Evolutionary conservation across 64 coral and sea anemone genomes (phyloP), one percentile per base, ranked within the genome.

Genomic region (Catalaphyllia jardinei): DNA sequence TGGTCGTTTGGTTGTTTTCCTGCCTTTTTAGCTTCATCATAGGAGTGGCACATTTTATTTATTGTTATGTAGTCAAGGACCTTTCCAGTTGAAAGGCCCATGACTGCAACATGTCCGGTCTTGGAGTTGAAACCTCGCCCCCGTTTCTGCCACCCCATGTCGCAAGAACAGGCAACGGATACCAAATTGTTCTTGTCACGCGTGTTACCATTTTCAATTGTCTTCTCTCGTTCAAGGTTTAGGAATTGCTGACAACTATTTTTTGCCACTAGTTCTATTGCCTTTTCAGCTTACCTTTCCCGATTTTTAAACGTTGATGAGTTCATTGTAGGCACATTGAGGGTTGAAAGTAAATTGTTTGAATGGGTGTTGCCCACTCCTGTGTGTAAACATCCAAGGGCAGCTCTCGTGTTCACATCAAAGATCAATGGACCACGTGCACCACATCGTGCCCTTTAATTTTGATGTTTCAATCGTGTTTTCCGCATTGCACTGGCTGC

Each of bases 131-230:
- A 85, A 0, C 84, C 25, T n/a, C n/a, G n/a, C n/a, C n/a, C n/a
- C n/a, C n/a, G n/a, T n/a, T n/a, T n/a, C n/a, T 95, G 93, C 93
- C 93, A 95, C 30, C 83, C 86, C 86, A 88, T 88, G 86, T 88
- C 60, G 42, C 49, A 78, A 29, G 73, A 87, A 42, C 86, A 75
- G 52, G 86, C 39, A 30, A 76, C 54, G 29, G 86, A 29, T 27
- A 87, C 86, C 12, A 87, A 22, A 74, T 74, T 76, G 39, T 78
- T 73, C 51, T 28, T 19, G 27, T 79, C 87, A 35, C 11, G 52
- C 20, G 65, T 30, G 11, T 11, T 71, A 28, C 72, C 87, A 75
- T 33, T 35, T 65, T 49, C 30, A 67, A 54, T 12, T 50, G 61
- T 77, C 8, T 39, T 3, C 24, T 86, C 73, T 84, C 61, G 59